Evolutionary conservation across 2,888 invertebrate species (phyloP).

Genomic region (Heteromyza rotundicornis): DNA sequence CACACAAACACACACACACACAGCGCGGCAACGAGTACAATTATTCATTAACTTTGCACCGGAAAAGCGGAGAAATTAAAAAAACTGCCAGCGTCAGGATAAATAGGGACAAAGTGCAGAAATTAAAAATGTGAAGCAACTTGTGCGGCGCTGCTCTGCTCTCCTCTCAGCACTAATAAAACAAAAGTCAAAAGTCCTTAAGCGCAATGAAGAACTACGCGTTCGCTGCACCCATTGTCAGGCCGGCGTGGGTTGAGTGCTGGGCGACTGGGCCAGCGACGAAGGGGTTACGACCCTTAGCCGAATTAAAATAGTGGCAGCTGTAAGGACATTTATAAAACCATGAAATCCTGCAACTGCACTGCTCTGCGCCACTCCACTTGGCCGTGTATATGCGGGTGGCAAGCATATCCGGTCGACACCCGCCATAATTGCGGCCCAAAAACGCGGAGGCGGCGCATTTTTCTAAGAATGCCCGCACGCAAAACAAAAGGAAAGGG

Average conservation of each 20-base stretch:
- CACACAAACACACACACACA: neutral
- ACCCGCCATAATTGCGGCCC: conserved; percentile 50
- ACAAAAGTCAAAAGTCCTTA: conserved; percentile 60
- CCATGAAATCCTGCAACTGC: neutral
- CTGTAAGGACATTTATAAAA: neutral
- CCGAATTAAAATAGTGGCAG: neutral
- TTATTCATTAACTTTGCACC: conserved; percentile 60
- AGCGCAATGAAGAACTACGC: conserved; percentile 52
- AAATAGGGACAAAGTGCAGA: conserved; percentile 55
- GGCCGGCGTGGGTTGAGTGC: neutral
- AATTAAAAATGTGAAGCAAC: conserved; percentile 48
- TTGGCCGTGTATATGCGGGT: conserved; percentile 25
- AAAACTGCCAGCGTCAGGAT: conserved; percentile 58
- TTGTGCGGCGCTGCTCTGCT: conserved; percentile 20
- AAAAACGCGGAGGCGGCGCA: conserved; percentile 24
- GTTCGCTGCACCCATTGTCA: neutral
- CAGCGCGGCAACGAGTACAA: conserved; percentile 48
- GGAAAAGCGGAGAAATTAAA: conserved; percentile 58
- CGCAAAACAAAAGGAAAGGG: conserved; percentile 6
- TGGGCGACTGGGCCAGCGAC: neutral
- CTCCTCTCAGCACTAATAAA: conserved; percentile 55
- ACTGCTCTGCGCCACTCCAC: neutral
- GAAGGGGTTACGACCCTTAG: conserved; percentile 1
- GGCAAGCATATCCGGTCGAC: conserved; percentile 49
- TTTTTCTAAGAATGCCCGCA: conserved; percentile 15